Percentiles rank a stretch among this genome's conserved stretches.
Evolutionary conservation across 2,888 invertebrate genomes (phyloP).

Genomic region (Scaptomyza polygonia): DNA sequence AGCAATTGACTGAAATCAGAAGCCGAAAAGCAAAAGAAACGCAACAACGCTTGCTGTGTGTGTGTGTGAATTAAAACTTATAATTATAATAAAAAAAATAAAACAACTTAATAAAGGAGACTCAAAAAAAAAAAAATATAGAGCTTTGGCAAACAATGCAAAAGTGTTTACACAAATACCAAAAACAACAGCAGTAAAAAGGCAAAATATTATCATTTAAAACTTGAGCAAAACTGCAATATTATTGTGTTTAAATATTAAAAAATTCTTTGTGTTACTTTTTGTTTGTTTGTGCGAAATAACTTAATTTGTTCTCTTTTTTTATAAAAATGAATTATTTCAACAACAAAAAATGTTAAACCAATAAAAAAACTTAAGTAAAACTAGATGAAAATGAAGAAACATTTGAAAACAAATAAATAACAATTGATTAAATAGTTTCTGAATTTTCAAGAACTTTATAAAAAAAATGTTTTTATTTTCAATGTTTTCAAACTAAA

Average conservation of each 20-base stretch:
- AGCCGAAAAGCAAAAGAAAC: slow-evolving; percentile 64
- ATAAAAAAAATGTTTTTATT: no score
- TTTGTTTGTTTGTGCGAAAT: not conserved
- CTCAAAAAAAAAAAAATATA: slow-evolving; percentile 22
- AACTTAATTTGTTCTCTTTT: not conserved
- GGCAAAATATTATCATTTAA: slow-evolving; percentile 34
- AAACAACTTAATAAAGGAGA: slow-evolving; percentile 16
- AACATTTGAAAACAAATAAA: not conserved
- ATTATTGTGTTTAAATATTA: slow-evolving; percentile 6
- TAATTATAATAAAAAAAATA: slow-evolving; percentile 22
- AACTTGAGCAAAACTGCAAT: slow-evolving; percentile 24
- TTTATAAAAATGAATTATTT: no score
- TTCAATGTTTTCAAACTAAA: no score
- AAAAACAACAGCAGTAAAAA: slow-evolving; percentile 41
- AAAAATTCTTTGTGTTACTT: not conserved
- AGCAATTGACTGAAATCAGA: slow-evolving; percentile 48
- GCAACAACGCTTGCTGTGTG: slow-evolving; percentile 49
- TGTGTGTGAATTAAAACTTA: slow-evolving; percentile 36
- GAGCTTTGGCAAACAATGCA: slow-evolving; percentile 36
- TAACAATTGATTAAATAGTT: not conserved
- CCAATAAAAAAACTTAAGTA: no score
- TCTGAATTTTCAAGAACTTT: not conserved
- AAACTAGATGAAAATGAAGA: not conserved
- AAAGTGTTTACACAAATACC: slow-evolving; percentile 43
- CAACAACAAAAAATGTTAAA: no score